A percentile compares a stretch with the other conserved stretches of the same genome.
Conservation (phyloP, 2,888 invertebrate species). For the Nephrotoma guestfalica region DNA sequence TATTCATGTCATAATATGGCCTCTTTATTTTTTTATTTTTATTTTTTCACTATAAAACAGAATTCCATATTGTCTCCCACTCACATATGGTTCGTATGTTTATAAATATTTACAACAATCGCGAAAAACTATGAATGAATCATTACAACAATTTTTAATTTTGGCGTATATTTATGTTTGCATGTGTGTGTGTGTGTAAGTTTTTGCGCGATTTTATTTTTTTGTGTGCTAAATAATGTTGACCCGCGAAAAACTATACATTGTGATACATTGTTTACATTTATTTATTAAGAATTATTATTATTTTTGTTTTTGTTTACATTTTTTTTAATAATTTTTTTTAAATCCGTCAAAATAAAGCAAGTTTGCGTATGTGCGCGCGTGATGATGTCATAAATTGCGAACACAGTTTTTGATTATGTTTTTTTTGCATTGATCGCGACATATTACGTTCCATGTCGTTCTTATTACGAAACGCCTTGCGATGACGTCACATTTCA, state of each 20-base stretch:
- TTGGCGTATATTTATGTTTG: neutral
- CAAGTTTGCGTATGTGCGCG: neutral
- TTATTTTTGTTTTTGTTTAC: neutral
- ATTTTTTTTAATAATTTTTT: neutral
- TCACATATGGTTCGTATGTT: neutral
- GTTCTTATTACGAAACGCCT: neutral
- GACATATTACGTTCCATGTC: neutral
- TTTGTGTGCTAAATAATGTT: neutral
- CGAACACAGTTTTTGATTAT: neutral
- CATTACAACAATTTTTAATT: neutral
- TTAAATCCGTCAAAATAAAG: neutral
- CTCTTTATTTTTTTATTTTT: neutral
- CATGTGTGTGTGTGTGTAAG: neutral
- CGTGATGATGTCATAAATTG: neutral
- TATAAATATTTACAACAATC: neutral
- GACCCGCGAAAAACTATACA: neutral
- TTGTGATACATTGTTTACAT: neutral
- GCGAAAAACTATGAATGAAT: neutral
- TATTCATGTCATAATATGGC: neutral
- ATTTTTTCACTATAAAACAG: neutral
- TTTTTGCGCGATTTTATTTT: neutral
- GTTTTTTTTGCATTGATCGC: neutral
- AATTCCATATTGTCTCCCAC: neutral
- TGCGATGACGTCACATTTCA: neutral
- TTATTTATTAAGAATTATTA: neutral